Evolutionary conservation across 2,797 vertebrate genomes (phyloP), one percentile per base, ranked within the genome.

Genomic region (Rhinoraja longicauda): DNA sequence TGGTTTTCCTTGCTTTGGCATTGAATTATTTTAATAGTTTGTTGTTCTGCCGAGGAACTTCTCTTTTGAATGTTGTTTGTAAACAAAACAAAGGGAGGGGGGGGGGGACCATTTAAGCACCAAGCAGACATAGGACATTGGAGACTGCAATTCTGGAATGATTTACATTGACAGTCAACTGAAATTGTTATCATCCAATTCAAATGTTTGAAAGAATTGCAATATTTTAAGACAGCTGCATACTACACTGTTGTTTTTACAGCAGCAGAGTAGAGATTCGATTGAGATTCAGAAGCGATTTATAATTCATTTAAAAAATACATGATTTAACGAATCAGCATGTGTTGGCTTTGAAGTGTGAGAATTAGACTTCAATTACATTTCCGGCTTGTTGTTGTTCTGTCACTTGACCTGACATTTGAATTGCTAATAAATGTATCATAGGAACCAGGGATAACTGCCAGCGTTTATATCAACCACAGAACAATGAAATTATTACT

Each of bases 11-110:
- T 73, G 90, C 21, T 75, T 70, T 53, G 67, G 17, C 90, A 73
- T 75, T 24, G 29, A 17, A 70, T 91, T 73, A 36, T 32, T 62
- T 92, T 92, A 92, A 92, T 92, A 45, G 53, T 73, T 90, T 88
- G 5, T 32, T 29, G 70, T 29, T 72, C 26, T 53, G 29, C 39
- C 12, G 17, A 70, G 15, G 5, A 8, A 72, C 45, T 92, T 92
- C 67, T n/a, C 90, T 57, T 84, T 57, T 92, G 36, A 92, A 24
- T n/a, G 70, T 75, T 75, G 26, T 3, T 53, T 92, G 36, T 36
- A 39, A 90, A 57, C 36, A 73, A 29, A 75, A n/a, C 36, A 73
- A 70, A 21, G 21, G 19, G 45, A 13, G 53, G 32, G 45, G 32
- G 62, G 39, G 24, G 19, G 45, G 6, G n/a, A 29, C 70, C 29